A percentile compares a stretch with the other conserved stretches of the same genome.
Evolutionary conservation across 1,140 invertebrate genomes (phyloP).

Genomic region (Bradynema listronoti): DNA sequence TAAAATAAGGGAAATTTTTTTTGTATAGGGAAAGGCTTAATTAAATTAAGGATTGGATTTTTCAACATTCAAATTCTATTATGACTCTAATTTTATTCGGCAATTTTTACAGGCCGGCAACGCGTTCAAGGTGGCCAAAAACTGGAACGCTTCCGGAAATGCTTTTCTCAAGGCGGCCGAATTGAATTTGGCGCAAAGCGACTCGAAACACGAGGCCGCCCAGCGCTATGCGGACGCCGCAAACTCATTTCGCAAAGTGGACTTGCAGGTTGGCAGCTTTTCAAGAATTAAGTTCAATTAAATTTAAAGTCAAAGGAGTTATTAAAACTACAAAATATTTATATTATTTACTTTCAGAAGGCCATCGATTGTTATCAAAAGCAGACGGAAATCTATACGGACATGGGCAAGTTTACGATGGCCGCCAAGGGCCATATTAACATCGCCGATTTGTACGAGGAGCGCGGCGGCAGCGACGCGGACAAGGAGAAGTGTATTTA

Average conservation of each 20-base stretch:
- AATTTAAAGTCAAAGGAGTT: not conserved
- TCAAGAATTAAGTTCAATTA: not conserved
- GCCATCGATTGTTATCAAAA: constrained; percentile 83
- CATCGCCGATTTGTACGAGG: constrained; percentile 95
- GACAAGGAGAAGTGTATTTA: constrained; percentile 82
- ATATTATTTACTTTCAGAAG: constrained; percentile 66
- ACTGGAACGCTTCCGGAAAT: constrained; percentile 85
- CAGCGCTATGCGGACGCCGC: constrained; percentile 89
- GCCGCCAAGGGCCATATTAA: constrained; percentile 95
- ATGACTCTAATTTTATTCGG: no score
- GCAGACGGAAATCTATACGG: constrained; percentile 94
- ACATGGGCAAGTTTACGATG: constrained; percentile 96
- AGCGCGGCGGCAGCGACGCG: no score
- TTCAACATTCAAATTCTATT: no score
- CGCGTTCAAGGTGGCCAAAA: constrained; percentile 97
- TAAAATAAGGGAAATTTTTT: no score
- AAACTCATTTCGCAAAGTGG: constrained; percentile 89
- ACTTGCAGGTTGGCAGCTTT: not conserved
- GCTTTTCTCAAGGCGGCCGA: constrained; percentile 83
- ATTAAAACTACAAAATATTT: constrained; percentile 25
- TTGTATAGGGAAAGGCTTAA: no score
- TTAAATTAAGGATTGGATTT: no score
- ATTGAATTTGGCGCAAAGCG: constrained; percentile 71
- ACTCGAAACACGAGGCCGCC: constrained; percentile 80
- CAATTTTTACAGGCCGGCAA: constrained; percentile 74